A percentile compares a stretch with the other conserved stretches of the same genome.
Evolutionary conservation across 2,888 invertebrate species (phyloP).

Genomic region (Heliconius ethilla): DNA sequence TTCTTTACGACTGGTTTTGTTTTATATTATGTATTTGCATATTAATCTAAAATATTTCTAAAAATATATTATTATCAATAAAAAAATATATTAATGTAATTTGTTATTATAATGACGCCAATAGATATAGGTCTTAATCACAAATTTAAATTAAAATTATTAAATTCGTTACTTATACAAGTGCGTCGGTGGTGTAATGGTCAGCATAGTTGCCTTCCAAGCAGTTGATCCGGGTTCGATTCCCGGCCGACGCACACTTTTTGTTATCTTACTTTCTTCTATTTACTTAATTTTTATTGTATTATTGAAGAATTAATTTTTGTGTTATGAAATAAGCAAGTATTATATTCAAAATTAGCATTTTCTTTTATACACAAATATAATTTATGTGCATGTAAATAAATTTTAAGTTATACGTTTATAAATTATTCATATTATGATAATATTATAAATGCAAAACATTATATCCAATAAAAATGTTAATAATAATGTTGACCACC

Average conservation of each 20-base stretch:
- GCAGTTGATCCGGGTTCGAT: constrained; percentile 70
- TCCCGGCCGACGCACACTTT: constrained; percentile 58
- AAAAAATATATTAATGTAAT: background rate
- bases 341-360: too few relatives aligned
- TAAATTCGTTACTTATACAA: background rate
- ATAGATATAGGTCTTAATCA: background rate
- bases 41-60: constrained; percentile 6
- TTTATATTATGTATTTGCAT: background rate
- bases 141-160: background rate
- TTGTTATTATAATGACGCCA: background rate
- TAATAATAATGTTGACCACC: background rate
- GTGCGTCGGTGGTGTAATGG: constrained; percentile 62
- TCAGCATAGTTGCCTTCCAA: constrained; percentile 69
- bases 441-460: background rate
- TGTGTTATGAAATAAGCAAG: too few relatives aligned
- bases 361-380: too few relatives aligned
- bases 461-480: background rate
- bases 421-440: background rate
- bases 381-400: background rate
- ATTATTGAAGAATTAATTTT: background rate
- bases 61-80: background rate
- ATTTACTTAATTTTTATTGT: background rate
- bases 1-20: too few relatives aligned
- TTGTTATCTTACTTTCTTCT: constrained; percentile 2
- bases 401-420: background rate